Conservation (phyloP, 2,888 invertebrate species). For the Tenthredo livida region DNA sequence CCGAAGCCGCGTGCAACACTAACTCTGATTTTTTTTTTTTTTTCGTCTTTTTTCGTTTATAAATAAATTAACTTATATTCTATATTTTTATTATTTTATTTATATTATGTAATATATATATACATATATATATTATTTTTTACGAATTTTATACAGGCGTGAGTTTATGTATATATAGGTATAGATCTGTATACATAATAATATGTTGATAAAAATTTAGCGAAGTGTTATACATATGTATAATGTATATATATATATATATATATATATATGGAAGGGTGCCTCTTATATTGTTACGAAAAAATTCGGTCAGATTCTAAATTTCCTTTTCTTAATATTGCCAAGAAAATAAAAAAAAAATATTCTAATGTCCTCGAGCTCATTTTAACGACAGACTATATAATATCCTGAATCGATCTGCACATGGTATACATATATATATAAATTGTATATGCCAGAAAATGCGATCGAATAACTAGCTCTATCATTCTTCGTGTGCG, state of each 20-base stretch:
- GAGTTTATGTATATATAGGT: background rate
- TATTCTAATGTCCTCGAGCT: background rate
- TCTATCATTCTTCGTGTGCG: conserved; percentile 27
- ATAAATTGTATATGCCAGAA: too few relatives aligned
- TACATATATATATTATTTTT: background rate
- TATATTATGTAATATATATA: background rate
- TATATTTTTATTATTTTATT: background rate
- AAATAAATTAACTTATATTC: background rate
- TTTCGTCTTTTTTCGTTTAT: background rate
- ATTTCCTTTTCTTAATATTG: background rate
- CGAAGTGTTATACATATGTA: background rate
- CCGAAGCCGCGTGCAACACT: conserved; percentile 31
- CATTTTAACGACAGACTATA: background rate
- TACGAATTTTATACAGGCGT: background rate
- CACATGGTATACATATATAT: background rate
- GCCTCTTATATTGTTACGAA: conserved; percentile 29
- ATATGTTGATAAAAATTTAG: background rate
- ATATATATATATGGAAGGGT: conserved; percentile 37
- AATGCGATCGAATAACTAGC: background rate
- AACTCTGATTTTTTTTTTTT: background rate
- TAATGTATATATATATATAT: background rate
- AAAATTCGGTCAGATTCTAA: background rate
- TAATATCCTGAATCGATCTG: background rate
- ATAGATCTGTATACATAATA: background rate
- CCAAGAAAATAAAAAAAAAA: background rate